Base-by-base conservation (phyloP, 2,888 invertebrate species). In the Noctua pronuba region DNA sequence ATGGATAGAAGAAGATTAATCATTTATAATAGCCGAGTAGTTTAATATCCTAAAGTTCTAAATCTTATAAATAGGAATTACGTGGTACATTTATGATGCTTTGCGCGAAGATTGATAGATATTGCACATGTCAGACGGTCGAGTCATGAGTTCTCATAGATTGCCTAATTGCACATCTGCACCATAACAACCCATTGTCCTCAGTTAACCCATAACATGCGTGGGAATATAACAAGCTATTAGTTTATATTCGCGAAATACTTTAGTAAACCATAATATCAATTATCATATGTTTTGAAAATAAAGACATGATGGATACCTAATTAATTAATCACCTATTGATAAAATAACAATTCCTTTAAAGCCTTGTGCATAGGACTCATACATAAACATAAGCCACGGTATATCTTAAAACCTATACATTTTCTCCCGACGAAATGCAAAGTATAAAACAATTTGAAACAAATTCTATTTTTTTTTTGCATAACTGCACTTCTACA, bases 101-200 rank as follows among this genome's bases (percentile, higher is more conserved):
- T 35, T 55, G 46, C 58, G 60, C 28, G 38, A 52, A 64, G 62
- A 77, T 72, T 77, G 35, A 73, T 74, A 77, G 60, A 49, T 65
- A 28, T 21, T 76, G 35, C 44, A 67, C 44, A 65, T 73, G 65
- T 72, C 67, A 74, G 21, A 41, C 58, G 52, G 78, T 41, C 79
- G n/a, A 75, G 52, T 77, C 79, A 87, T 82, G 67, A 52, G 49
- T 67, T 62, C 65, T 78, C 82, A 78, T 78, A 60, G 35, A 72
- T 72, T 80, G 62, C 64, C 75, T 86, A 88, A 87, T 88, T 84
- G 70, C 69, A 75, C 75, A 79, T 85, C 73, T 76, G 82, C 67
- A 73, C 80, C 24, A 69, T 87, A 79, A 84, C 82, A 71, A 10
- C 44, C 79, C 75, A 87, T 87, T 87, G 86, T 87, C 80, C 70